phyloP scores from a whole-genome alignment of 2,888 invertebrate genomes.

The Tetrapedia diversipes region DNA sequence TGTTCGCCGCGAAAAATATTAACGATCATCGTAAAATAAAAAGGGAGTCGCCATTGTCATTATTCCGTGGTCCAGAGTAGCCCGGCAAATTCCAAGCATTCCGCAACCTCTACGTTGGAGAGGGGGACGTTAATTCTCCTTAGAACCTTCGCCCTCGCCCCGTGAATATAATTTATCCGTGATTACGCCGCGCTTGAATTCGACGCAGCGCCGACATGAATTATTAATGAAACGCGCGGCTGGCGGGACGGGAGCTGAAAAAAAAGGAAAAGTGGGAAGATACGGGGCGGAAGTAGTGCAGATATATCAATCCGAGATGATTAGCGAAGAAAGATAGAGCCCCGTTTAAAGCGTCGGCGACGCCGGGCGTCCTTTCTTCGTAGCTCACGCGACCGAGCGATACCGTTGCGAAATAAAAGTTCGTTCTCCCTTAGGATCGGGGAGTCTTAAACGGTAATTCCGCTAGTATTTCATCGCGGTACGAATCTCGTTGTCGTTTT shows the following conservation, averaged over 20 bases:
- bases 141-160: constrained; percentile 50
- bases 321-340: constrained; percentile 14
- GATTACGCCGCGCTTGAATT: constrained; percentile 66
- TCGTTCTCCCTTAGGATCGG: background rate
- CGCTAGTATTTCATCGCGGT: constrained; percentile 36
- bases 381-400: background rate
- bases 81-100: constrained; percentile 51
- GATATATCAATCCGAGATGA: constrained; percentile 32
- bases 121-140: constrained; percentile 65
- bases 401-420: constrained; percentile 2
- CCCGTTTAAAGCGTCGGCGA: constrained; percentile 16
- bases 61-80: constrained; percentile 48
- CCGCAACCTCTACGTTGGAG: constrained; percentile 40
- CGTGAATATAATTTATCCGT: constrained; percentile 62
- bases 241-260: background rate
- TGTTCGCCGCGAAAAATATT: constrained; percentile 20
- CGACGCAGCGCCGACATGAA: constrained; percentile 61
- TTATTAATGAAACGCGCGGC: constrained; percentile 58
- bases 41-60: constrained; percentile 42
- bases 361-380: background rate
- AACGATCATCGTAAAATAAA: constrained; percentile 33
- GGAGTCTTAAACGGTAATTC: constrained; percentile 16
- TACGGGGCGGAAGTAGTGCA: constrained; percentile 22
- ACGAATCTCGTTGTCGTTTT: constrained; percentile 29
- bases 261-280: constrained; percentile 13